phyloP scores from a whole-genome alignment of 2,797 vertebrate genomes.

The Chaetodon trifasciatus region DNA sequence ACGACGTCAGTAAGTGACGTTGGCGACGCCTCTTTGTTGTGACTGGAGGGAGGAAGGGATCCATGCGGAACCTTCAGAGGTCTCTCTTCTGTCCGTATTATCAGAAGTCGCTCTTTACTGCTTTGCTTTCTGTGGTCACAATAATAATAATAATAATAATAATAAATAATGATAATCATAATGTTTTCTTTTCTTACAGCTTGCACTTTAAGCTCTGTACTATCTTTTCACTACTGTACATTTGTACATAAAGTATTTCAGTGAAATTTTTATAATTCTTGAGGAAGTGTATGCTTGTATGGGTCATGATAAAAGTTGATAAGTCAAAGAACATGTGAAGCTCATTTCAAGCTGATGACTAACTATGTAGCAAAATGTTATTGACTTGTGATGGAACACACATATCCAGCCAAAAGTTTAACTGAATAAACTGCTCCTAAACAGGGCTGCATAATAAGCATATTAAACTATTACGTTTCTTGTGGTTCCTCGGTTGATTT shows the following conservation, averaged over 20 bases:
- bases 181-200: no score
- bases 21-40: slow-evolving; percentile 47
- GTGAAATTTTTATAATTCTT: background rate
- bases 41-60: slow-evolving; percentile 24
- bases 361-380: background rate
- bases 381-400: background rate
- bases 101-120: background rate
- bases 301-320: background rate
- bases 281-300: background rate
- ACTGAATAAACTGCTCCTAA: background rate
- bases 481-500: background rate
- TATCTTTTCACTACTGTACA: no score
- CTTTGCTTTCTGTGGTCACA: background rate
- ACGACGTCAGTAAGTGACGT: slow-evolving; percentile 77
- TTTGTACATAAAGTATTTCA: background rate
- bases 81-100: background rate
- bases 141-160: no score
- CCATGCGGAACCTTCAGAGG: background rate
- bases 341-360: background rate
- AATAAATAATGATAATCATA: no score
- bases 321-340: background rate
- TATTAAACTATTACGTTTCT: background rate
- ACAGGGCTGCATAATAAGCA: background rate
- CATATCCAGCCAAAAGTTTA: background rate
- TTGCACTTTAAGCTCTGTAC: no score